phyloP scores from a whole-genome alignment of 1,140 invertebrate species.

The Cydia fagiglandana region DNA sequence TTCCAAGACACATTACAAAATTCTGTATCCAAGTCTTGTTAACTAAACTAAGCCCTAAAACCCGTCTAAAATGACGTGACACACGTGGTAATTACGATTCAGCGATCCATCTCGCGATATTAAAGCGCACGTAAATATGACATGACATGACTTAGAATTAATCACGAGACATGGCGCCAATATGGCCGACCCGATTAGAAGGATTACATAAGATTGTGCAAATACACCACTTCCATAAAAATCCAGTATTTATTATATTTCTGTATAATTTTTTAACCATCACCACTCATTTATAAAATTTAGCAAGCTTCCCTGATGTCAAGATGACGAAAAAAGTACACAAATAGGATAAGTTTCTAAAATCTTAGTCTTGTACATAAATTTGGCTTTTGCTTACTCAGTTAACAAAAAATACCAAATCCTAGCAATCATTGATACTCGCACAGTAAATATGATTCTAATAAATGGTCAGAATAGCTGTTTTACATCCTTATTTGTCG shows the following conservation, averaged over 20 bases:
- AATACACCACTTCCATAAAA: background rate
- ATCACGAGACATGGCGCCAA: conserved; percentile 12
- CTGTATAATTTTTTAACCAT: too few relatives aligned
- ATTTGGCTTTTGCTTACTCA: too few relatives aligned
- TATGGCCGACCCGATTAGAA: background rate
- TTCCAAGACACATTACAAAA: background rate
- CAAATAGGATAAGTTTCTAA: too few relatives aligned
- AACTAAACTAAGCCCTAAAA: background rate
- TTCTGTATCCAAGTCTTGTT: background rate
- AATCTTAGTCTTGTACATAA: too few relatives aligned
- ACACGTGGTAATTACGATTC: background rate
- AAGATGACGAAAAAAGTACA: too few relatives aligned
- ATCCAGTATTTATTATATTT: background rate
- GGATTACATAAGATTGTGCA: background rate
- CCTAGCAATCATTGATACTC: too few relatives aligned
- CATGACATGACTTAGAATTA: conserved; percentile 32
- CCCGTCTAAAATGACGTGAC: conserved; percentile 3
- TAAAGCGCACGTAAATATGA: conserved; percentile 17
- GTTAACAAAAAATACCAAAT: too few relatives aligned
- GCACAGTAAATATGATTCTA: too few relatives aligned
- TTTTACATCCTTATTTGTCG: too few relatives aligned
- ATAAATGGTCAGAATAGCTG: too few relatives aligned
- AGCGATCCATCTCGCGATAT: conserved; percentile 5
- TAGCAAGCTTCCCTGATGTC: too few relatives aligned
- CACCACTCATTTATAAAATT: too few relatives aligned